A percentile compares a stretch with the other conserved stretches of the same genome.
Conservation (phyloP, 2,113 vertebrate species). For the Nycticorax nycticorax region DNA sequence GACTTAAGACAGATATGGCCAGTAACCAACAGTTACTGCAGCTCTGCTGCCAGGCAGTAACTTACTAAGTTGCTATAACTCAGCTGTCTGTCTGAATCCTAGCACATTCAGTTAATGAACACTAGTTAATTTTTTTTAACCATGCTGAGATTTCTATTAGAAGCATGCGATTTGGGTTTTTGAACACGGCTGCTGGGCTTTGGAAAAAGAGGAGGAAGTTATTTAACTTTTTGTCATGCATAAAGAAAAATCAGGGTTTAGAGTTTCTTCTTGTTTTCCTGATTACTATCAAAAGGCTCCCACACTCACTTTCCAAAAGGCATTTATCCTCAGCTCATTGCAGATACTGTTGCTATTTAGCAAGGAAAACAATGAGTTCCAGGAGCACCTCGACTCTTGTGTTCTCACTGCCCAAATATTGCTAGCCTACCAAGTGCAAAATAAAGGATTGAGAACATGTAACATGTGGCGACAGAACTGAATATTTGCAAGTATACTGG, state of each 20-base stretch:
- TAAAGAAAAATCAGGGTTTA: background rate
- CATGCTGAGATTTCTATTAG: slow-evolving; percentile 45
- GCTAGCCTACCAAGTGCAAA: background rate
- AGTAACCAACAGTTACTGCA: slow-evolving; percentile 2
- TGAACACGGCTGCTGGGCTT: slow-evolving; percentile 9
- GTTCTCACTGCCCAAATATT: background rate
- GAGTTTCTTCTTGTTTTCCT: background rate
- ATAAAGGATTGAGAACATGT: background rate
- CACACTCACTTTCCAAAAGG: background rate
- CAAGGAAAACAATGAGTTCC: background rate
- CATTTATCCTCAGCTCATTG: background rate
- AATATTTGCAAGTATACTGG: slow-evolving; percentile 7
- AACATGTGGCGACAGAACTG: slow-evolving; percentile 7
- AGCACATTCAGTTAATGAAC: slow-evolving; percentile 16
- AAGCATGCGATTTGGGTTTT: background rate
- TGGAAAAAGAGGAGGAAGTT: background rate
- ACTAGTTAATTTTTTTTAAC: background rate
- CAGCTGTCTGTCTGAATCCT: slow-evolving; percentile 20
- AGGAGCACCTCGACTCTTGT: background rate
- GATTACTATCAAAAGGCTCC: slow-evolving; percentile 1
- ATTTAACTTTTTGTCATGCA: background rate
- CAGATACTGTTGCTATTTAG: background rate
- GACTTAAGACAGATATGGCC: background rate
- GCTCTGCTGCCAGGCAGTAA: slow-evolving; percentile 19
- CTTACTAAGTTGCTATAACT: slow-evolving; percentile 8